Evolutionary conservation across 2,797 vertebrate species (phyloP).

Genomic region (Nannoperca australis): DNA sequence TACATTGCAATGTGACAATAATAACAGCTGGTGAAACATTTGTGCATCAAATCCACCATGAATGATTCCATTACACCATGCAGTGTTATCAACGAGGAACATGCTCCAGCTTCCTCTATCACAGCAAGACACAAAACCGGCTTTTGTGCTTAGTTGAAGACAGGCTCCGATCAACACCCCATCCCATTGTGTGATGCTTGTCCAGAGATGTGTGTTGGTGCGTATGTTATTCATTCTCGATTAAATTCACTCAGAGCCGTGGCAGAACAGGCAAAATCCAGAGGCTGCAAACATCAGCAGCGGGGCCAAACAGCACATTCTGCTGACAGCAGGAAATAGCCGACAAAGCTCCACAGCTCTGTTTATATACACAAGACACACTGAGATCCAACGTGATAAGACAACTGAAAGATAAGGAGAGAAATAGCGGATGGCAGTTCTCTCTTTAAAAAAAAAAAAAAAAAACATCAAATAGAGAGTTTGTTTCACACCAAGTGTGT

Average conservation of each 20-base stretch:
- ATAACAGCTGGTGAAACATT: constrained; percentile 59
- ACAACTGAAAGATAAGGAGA: constrained; percentile 52
- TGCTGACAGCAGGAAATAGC: constrained; percentile 64
- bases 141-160: constrained; percentile 63
- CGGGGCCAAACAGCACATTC: constrained; percentile 41
- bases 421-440: constrained; percentile 43
- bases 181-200: constrained; percentile 46
- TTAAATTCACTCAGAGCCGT: constrained; percentile 52
- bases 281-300: constrained; percentile 66
- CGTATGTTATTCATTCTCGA: constrained; percentile 42
- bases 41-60: constrained; percentile 65
- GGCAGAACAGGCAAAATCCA: constrained; percentile 53
- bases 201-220: constrained; percentile 25
- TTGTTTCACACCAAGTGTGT: constrained; percentile 25
- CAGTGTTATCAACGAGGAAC: constrained; percentile 69
- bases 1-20: constrained; percentile 52
- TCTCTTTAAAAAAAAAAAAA: constrained; percentile 5
- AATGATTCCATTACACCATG: constrained; percentile 67
- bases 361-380: constrained; percentile 53
- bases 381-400: constrained; percentile 50
- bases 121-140: constrained; percentile 54
- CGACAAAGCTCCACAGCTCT: constrained; percentile 46
- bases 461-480: constrained; percentile 31
- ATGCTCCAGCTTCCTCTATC: constrained; percentile 62
- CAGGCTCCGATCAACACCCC: constrained; percentile 52